These are phyloP conservation scores for Sesia bembeciformis DNA, from an alignment of 2,888 invertebrate species.

Conservation along the genomic window DNA sequence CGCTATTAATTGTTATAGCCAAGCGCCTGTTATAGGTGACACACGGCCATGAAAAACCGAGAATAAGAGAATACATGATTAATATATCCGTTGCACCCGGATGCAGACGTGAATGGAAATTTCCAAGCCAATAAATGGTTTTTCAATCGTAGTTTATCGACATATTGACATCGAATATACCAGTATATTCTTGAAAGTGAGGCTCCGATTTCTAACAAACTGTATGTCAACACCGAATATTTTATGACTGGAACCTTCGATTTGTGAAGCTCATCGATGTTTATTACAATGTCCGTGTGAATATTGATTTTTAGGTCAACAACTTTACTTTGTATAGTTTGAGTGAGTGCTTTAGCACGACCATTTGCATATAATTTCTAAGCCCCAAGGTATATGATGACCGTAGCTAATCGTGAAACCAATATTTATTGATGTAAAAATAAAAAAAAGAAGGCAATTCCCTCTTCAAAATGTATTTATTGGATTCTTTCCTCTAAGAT, in stretches of 20 bases:
- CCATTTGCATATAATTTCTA: constrained; percentile 33
- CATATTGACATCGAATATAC: no score
- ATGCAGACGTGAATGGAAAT: no score
- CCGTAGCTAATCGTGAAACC: constrained; percentile 24
- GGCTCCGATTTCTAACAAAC: constrained; percentile 4
- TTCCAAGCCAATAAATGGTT: no score
- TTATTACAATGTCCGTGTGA: constrained; percentile 57
- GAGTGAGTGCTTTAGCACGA: constrained; percentile 11
- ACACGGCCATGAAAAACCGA: constrained; percentile 16
- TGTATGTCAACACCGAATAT: constrained; percentile 39
- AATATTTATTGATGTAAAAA: not conserved
- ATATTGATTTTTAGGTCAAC: constrained; percentile 71
- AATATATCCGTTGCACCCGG: no score
- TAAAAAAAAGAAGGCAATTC: no score
- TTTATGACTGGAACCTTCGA: constrained; percentile 62
- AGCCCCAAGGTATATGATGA: constrained; percentile 17
- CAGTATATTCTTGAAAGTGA: no score
- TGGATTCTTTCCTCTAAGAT: no score
- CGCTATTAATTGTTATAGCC: constrained; percentile 62
- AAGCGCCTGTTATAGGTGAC: constrained; percentile 30
- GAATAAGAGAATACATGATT: not conserved
- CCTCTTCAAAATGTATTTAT: no score
- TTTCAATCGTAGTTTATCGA: no score
- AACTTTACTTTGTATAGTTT: constrained; percentile 46
- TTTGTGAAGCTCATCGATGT: constrained; percentile 57